Base-by-base conservation (phyloP, 2,888 invertebrate genomes). In the Coremacera marginata region DNA sequence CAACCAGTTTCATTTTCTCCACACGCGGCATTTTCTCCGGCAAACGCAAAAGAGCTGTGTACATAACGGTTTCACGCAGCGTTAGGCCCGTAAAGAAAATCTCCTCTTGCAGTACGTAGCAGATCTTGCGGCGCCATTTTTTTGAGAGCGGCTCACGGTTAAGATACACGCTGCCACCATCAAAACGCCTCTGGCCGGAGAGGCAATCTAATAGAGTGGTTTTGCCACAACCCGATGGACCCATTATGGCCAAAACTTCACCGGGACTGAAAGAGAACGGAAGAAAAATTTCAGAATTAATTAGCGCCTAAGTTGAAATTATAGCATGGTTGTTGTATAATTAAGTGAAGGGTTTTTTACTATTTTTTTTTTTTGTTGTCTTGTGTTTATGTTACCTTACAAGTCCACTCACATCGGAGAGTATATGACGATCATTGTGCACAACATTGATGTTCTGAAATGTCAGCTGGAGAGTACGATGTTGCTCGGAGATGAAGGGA, bases 91-190 rank as follows among this genome's bases (percentile, higher is more conserved):
- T 92, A 86, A 95, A 94, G 90, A 95, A 95, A 78, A 95, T 92
- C 86, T 95, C 95, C 86, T 95, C 94, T 88, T 95, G 95, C 79
- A 95, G 91, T 65, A 95, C 95, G 89, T 95, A 95, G 84, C 94
- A 94, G 82, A 95, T 94, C 86, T 93, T 92, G 81, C 95, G 90
- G 82, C 94, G 93, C 91, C 94, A 93, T 81, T 93, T 89, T 85
- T 94, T 94, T 82, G 92, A 92, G 80, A 94, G 88, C 34, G 91
- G 89, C 83, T 92, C 92, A 25, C 93, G 92, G 86, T 93, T 93
- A 76, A 94, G 88, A 82, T 91, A 91, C 82, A 94, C 92, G 81
- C 91, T 91, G 74, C 95, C 95, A 74, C 92, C 91, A 83, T 93
- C 92, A 75, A 93, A 89, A 79, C 92, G 91, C 70, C 93, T 89